Conservation (phyloP, 2,113 vertebrate species). For the Cathartes aura region DNA sequence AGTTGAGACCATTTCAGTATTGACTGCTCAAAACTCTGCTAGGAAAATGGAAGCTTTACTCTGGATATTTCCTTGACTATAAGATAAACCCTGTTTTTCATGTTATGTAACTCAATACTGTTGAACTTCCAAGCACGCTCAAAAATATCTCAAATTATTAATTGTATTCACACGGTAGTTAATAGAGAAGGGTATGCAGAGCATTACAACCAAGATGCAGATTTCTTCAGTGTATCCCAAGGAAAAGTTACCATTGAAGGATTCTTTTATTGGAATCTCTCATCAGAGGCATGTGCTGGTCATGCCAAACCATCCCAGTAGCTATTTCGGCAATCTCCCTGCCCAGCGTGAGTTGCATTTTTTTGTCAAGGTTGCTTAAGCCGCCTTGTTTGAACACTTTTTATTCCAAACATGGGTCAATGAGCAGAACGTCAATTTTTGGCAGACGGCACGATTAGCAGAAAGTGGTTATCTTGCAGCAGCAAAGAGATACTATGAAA, state of each 20-base stretch:
- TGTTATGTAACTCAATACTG: not conserved
- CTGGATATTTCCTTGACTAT: not conserved
- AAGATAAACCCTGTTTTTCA: not conserved
- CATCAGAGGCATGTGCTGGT: conserved; percentile 2
- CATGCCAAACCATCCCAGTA: not conserved
- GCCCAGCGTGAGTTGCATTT: not conserved
- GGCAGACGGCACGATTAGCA: not conserved
- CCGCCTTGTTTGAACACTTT: not conserved
- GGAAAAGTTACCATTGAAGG: not conserved
- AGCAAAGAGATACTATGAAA: not conserved
- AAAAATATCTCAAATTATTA: not conserved
- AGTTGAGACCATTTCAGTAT: not conserved
- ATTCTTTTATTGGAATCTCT: not conserved
- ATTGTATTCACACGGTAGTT: not conserved
- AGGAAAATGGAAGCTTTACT: not conserved
- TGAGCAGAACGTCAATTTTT: not conserved
- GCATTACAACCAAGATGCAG: not conserved
- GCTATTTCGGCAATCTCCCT: not conserved
- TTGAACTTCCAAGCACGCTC: not conserved
- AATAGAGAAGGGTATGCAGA: not conserved
- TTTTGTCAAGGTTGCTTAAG: conserved; percentile 12
- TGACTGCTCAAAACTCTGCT: not conserved
- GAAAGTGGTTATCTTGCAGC: not conserved
- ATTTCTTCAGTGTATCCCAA: not conserved
- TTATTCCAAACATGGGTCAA: not conserved